A percentile compares a stretch with the other conserved stretches of the same genome.
Evolutionary conservation across 2,888 invertebrate species (phyloP).

Genomic region (Pyrrhia umbra): DNA sequence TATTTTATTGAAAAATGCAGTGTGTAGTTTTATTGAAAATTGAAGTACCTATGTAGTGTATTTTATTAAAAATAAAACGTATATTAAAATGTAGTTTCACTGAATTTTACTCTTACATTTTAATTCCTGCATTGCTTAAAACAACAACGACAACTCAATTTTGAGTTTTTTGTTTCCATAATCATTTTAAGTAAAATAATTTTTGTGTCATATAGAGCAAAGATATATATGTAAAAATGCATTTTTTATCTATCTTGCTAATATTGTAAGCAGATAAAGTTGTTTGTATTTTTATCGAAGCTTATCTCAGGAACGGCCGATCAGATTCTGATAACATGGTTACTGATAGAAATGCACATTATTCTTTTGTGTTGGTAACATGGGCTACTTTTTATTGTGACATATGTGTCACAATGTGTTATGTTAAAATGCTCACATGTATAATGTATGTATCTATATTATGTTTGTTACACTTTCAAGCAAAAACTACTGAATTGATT

Average conservation of each 20-base stretch:
- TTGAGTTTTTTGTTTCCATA: neutral
- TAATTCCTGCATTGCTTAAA: neutral
- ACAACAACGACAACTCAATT: neutral
- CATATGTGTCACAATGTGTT: no score
- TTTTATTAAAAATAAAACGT: neutral
- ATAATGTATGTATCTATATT: no score
- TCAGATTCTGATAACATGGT: neutral
- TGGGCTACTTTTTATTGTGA: no score
- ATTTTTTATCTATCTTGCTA: neutral
- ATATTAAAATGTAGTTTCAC: neutral
- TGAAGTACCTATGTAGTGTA: neutral
- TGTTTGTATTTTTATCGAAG: neutral
- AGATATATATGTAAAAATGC: neutral
- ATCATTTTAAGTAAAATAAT: neutral
- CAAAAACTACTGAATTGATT: no score
- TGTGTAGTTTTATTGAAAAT: neutral
- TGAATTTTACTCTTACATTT: neutral
- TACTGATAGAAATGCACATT: neutral
- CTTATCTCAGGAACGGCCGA: neutral
- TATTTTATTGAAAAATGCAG: neutral
- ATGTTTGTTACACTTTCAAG: no score
- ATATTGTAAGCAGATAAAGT: neutral
- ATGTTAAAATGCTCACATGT: no score
- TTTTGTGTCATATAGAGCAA: neutral
- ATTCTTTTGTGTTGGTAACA: neutral